phyloP scores from a whole-genome alignment of 2,797 vertebrate species.

The Gadopsis marmoratus region DNA sequence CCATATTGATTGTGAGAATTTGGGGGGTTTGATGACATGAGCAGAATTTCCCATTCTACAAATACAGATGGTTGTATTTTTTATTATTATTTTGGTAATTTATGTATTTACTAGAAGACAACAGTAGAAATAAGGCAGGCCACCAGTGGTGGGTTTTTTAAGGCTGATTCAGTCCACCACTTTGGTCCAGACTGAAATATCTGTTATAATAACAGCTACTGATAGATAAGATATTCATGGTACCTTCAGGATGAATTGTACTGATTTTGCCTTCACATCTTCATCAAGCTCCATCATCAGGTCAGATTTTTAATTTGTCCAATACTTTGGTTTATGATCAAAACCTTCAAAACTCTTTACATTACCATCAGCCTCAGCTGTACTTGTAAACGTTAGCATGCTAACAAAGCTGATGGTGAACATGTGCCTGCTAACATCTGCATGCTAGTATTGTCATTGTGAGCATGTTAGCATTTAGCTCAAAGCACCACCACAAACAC shows the following conservation, averaged over 20 bases:
- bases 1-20: not conserved
- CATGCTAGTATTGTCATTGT: not conserved
- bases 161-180: not conserved
- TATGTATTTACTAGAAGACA: not conserved
- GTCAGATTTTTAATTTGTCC: not conserved
- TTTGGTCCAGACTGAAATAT: not conserved
- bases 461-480: not conserved
- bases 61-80: not conserved
- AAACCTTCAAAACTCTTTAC: not conserved
- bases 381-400: not conserved
- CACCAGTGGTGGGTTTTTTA: not conserved
- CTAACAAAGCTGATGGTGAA: not conserved
- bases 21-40: not conserved
- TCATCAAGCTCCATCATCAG: not conserved
- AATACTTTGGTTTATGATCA: not conserved
- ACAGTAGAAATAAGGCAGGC: not conserved
- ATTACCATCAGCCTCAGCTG: not conserved
- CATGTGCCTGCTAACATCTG: not conserved
- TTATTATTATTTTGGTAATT: not conserved
- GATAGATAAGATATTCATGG: not conserved
- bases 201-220: not conserved
- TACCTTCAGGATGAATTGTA: not conserved
- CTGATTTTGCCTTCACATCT: not conserved
- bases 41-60: not conserved
- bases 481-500: not conserved